A percentile compares a stretch with the other conserved stretches of the same genome.
Conservation (phyloP, 2,888 invertebrate species). For the Oconnorella tubifera region DNA sequence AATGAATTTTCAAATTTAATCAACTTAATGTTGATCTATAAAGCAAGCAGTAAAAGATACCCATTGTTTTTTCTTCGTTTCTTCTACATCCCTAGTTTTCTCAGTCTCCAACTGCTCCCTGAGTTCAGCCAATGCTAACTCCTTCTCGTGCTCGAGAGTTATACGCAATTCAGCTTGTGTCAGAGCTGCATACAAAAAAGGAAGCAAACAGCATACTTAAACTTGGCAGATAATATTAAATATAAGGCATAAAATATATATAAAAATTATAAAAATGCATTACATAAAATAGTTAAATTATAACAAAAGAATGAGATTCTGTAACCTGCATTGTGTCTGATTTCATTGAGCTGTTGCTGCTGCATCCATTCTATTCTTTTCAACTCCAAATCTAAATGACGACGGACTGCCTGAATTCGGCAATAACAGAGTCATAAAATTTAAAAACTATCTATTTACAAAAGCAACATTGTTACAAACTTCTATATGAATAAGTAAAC, state of each 20-base stretch:
- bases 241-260: not conserved
- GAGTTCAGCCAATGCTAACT: conserved; percentile 70
- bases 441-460: too few relatives aligned
- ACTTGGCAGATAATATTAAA: not conserved
- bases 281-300: too few relatives aligned
- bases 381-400: conserved; percentile 66
- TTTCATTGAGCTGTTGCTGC: conserved; percentile 69
- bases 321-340: conserved; percentile 72
- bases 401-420: conserved; percentile 63
- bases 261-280: not conserved
- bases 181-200: conserved; percentile 12
- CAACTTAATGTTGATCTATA: too few relatives aligned
- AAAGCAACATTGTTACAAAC: too few relatives aligned
- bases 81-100: conserved; percentile 68
- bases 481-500: too few relatives aligned
- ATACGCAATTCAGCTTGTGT: conserved; percentile 18
- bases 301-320: too few relatives aligned
- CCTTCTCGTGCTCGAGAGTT: conserved; percentile 43
- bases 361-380: conserved; percentile 71
- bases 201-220: too few relatives aligned
- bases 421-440: too few relatives aligned
- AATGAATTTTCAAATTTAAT: too few relatives aligned
- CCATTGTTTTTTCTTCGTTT: conserved; percentile 86
- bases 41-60: too few relatives aligned
- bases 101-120: conserved; percentile 64